Evolutionary conservation across 1,140 invertebrate species (phyloP).

Genomic region (Papilio xuthus): DNA sequence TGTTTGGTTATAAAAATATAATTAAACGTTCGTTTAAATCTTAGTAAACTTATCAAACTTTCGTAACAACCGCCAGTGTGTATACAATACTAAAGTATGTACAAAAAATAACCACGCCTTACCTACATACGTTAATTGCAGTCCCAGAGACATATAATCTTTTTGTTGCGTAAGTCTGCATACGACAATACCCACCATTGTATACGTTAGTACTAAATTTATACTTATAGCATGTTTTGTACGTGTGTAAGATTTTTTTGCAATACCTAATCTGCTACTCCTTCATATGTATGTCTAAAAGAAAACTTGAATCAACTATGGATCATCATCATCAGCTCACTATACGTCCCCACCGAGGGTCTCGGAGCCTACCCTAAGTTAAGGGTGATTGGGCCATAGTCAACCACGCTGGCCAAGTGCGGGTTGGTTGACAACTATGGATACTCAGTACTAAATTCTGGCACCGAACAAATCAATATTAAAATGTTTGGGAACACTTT

Average conservation of each 20-base stretch:
- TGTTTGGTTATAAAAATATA: neutral
- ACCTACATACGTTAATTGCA: constrained; percentile 15
- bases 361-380: too few species aligned
- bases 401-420: too few species aligned
- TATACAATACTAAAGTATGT: neutral
- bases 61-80: neutral
- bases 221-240: neutral
- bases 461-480: neutral
- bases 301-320: neutral
- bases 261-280: neutral
- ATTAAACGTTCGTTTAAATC: neutral
- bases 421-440: too few species aligned
- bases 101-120: constrained; percentile 23
- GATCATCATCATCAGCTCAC: too few species aligned
- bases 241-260: neutral
- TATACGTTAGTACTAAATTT: neutral
- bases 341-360: too few species aligned
- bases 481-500: neutral
- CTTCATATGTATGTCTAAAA: neutral
- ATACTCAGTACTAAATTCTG: too few species aligned
- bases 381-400: too few species aligned
- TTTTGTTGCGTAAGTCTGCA: constrained; percentile 6
- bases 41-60: neutral
- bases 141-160: neutral
- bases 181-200: constrained; percentile 8